Evolutionary conservation across 1,140 invertebrate species (phyloP), one percentile per base, ranked within the genome.

Genomic region (Cardiocondyla obscurior): DNA sequence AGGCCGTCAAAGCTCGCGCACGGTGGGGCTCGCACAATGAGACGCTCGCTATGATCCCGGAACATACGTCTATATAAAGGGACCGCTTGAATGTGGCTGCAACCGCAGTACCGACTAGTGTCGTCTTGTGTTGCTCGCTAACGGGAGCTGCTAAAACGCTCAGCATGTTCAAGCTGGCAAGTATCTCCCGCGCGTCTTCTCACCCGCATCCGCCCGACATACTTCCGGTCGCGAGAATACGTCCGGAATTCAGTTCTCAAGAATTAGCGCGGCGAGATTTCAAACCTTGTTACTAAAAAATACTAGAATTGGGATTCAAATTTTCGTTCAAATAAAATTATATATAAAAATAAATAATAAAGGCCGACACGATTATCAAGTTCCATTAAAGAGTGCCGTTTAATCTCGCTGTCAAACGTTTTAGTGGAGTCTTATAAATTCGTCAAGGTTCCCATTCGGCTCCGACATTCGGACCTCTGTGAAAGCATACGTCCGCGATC

Each of bases 131-230:
- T 83, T 12, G 81, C 77, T 88, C 85, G 70, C 64, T 22, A 73
- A 85, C 84, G 84, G 84, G 65, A 79, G 81, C 87, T 82, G 87
- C 84, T 89, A 88, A 89, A 89, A 89, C 87, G 84, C 83, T 88
- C 88, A 89, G 88, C 86, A 89, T 89, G 88, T 89, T 88, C 82
- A 89, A 88, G 49, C 85, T 89, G 88, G 88, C 74, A 86, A 89
- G 88, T 88, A 85, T 88, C 76, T 76, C 44, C 33, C 28, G 8
- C 49, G 30, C 8, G 22, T 16, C 36, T 10, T 57, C 46, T 0
- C n/a, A 14, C 7, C 25, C n/a, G 4, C 22, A 2, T 1, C 22
- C 22, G 5, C 16, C 1, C 46, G 22, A 39, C 65, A 42, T n/a
- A 39, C 22, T 69, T 51, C 39, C 39, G 42, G 14, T 0, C 39